These are phyloP conservation scores for Polylopha cassiicola DNA, from an alignment of 2,888 invertebrate species.

Conservation along the genomic window DNA sequence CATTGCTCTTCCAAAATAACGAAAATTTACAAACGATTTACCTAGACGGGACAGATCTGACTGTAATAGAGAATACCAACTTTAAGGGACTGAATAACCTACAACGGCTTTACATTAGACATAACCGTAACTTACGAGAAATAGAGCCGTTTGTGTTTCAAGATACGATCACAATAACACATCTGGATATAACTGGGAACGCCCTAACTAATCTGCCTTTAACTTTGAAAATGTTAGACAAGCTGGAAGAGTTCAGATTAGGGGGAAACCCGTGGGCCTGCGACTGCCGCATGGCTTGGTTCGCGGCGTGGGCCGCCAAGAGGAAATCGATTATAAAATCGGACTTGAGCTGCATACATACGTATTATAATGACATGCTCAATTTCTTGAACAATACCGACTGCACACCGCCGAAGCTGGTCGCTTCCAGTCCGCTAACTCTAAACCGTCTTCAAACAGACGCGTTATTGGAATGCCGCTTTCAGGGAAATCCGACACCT, in stretches of 20 bases:
- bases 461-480: slow-evolving; percentile 86
- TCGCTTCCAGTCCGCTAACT: slow-evolving; percentile 78
- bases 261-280: slow-evolving; percentile 89
- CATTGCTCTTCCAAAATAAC: slow-evolving; percentile 80
- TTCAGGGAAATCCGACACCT: slow-evolving; percentile 85
- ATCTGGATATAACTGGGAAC: slow-evolving; percentile 84
- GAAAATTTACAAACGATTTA: slow-evolving; percentile 77
- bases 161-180: slow-evolving; percentile 78
- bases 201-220: slow-evolving; percentile 83
- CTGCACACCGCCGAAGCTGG: slow-evolving; percentile 81
- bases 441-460: slow-evolving; percentile 80
- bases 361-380: slow-evolving; percentile 83
- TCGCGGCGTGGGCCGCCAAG: slow-evolving; percentile 73
- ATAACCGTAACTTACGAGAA: slow-evolving; percentile 78
- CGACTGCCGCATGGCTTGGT: slow-evolving; percentile 91
- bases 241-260: slow-evolving; percentile 81
- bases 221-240: slow-evolving; percentile 80
- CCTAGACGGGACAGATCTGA: slow-evolving; percentile 82
- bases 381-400: slow-evolving; percentile 82
- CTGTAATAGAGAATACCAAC: slow-evolving; percentile 80
- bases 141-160: slow-evolving; percentile 80
- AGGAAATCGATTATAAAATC: slow-evolving; percentile 72
- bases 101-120: slow-evolving; percentile 77
- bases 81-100: slow-evolving; percentile 80
- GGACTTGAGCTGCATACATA: slow-evolving; percentile 80